These are phyloP conservation scores for Drosophila takahashii DNA, from an alignment of 1,140 invertebrate genomes.

Conservation along the genomic window DNA sequence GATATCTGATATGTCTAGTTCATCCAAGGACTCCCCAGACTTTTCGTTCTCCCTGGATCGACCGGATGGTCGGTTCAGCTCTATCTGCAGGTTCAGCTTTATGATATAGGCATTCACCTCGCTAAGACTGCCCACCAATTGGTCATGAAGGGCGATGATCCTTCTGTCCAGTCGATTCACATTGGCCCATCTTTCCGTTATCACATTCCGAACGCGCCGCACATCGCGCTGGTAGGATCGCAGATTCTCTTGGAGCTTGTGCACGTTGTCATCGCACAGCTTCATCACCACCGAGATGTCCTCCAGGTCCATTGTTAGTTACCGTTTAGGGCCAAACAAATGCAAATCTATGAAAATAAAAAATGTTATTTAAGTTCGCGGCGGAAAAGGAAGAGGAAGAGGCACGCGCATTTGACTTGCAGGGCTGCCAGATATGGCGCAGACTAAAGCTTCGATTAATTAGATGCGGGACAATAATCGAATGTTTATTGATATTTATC, in stretches of 20 bases:
- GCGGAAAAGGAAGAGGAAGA: constrained; percentile 3
- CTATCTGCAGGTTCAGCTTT: constrained; percentile 48
- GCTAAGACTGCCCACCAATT: constrained; percentile 42
- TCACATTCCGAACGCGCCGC: constrained; percentile 4
- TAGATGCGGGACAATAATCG: background rate
- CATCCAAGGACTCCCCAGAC: background rate
- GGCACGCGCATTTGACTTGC: background rate
- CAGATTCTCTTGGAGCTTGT: constrained; percentile 43
- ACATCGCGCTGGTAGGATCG: constrained; percentile 25
- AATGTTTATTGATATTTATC: too few relatives aligned
- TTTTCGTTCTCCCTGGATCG: background rate
- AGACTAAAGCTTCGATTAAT: background rate
- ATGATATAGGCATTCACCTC: constrained; percentile 44
- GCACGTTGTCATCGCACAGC: constrained; percentile 42
- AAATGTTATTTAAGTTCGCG: background rate
- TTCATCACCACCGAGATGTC: constrained; percentile 28
- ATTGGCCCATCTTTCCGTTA: constrained; percentile 32
- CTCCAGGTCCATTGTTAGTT: constrained; percentile 28
- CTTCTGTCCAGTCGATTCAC: constrained; percentile 7
- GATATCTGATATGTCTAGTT: background rate
- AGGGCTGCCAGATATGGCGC: background rate
- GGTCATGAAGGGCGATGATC: constrained; percentile 37
- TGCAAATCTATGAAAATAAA: too few relatives aligned
- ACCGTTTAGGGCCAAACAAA: background rate
- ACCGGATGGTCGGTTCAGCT: constrained; percentile 17